These are phyloP conservation scores for Tragelaphus strepsiceros DNA, from an alignment of 2,113 vertebrate species.

Conservation along the genomic window DNA sequence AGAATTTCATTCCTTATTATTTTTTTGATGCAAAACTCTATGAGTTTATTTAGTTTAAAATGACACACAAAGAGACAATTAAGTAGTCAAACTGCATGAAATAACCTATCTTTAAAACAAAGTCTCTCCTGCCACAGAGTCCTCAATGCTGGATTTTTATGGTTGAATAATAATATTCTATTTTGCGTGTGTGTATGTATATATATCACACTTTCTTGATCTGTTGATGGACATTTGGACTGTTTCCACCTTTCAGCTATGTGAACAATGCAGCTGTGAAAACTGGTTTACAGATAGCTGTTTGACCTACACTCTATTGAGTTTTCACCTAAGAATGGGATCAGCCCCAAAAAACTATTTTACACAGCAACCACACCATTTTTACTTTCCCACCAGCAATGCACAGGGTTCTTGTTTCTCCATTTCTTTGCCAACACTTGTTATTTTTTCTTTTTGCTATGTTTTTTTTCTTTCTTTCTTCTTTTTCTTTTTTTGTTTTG, in stretches of 20 bases:
- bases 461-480: background rate
- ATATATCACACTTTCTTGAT: background rate
- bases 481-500: background rate
- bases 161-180: background rate
- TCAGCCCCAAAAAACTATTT: background rate
- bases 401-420: background rate
- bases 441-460: background rate
- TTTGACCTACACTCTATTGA: background rate
- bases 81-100: background rate
- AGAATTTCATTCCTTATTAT: background rate
- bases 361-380: too few species aligned
- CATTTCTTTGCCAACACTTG: background rate
- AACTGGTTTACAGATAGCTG: background rate
- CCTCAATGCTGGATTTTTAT: background rate
- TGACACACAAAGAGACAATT: background rate
- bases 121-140: background rate
- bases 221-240: background rate
- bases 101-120: background rate
- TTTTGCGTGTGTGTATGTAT: background rate
- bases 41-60: background rate
- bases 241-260: background rate
- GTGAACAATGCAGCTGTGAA: background rate
- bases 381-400: background rate
- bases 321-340: background rate
- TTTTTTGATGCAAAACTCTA: background rate